Evolutionary conservation across 1,140 invertebrate species (phyloP), one percentile per base, ranked within the genome.

Genomic region (Nephotettix cincticeps): DNA sequence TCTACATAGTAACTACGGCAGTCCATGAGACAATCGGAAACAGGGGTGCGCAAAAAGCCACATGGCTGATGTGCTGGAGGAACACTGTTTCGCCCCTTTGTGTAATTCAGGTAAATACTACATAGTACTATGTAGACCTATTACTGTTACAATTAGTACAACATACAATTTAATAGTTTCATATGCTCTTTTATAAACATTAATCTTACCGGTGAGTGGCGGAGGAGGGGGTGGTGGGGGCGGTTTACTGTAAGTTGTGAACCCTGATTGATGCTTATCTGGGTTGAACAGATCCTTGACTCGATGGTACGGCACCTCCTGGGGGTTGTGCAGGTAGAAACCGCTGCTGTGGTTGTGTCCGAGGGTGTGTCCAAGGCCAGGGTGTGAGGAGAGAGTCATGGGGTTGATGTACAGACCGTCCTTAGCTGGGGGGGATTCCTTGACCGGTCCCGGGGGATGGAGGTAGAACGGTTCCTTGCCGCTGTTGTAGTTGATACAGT

Each of bases 311-410:
- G 89, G 86, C 23, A 72, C 61, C 83, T 93, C 89, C 80, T 86
- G 88, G 28, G 87, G 92, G 77, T 90, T 90, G 80, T 95, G 93
- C 32, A 95, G 82, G 75, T 93, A 95, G 82, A 94, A 95, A 6
- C 93, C 91, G 54, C n/a, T 13, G 28, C 23, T 25, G 11, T 21
- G 9, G 47, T n/a, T 19, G 25, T 67, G 71, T 47, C 73, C 72
- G n/a, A n/a, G n/a, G n/a, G n/a, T n/a, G n/a, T n/a, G n/a, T 13
- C 43, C 29, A 51, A 70, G 61, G 19, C 25, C 63, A 81, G 80
- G 43, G 13, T 13, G 13, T 4, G 13, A 14, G 25, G 21, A 27
- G 23, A 61, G 73, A 80, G 82, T 87, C 90, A 92, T 92, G 0
- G 91, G 91, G 78, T 93, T 93, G 71, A 93, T 88, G 78, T 93